Conservation (phyloP, 2,113 vertebrate genomes). For the Elachura formosa region DNA sequence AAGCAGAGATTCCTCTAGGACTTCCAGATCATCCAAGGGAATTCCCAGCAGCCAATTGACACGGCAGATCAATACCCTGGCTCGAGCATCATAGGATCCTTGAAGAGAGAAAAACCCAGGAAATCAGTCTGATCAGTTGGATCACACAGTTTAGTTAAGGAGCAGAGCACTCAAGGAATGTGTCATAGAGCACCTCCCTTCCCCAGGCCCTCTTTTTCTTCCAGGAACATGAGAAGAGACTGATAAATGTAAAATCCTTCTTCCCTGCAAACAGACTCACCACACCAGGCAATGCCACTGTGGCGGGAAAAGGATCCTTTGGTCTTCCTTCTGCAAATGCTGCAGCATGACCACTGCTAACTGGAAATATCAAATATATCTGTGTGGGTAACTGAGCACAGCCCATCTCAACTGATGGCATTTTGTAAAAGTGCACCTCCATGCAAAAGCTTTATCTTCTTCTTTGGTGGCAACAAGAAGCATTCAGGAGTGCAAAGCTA, state of each 20-base stretch:
- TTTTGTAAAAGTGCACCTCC: not conserved
- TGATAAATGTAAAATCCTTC: not conserved
- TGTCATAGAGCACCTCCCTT: not conserved
- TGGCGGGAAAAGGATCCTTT: not conserved
- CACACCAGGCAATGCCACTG: not conserved
- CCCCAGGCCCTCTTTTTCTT: not conserved
- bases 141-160: not conserved
- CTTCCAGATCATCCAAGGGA: conserved; percentile 77
- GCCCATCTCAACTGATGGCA: not conserved
- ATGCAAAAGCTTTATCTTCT: not conserved
- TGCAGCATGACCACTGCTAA: not conserved
- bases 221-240: not conserved
- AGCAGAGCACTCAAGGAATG: not conserved
- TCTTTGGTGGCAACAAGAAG: not conserved
- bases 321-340: not conserved
- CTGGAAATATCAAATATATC: not conserved
- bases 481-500: not conserved
- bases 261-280: not conserved
- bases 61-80: conserved; percentile 84
- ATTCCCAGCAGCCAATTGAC: conserved; percentile 80
- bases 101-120: not conserved
- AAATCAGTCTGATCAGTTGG: not conserved
- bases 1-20: conserved; percentile 87
- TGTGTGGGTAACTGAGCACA: not conserved
- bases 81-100: conserved; percentile 90